Evolutionary conservation across 2,113 vertebrate species (phyloP).

Genomic region (Lophochroa leadbeateri): DNA sequence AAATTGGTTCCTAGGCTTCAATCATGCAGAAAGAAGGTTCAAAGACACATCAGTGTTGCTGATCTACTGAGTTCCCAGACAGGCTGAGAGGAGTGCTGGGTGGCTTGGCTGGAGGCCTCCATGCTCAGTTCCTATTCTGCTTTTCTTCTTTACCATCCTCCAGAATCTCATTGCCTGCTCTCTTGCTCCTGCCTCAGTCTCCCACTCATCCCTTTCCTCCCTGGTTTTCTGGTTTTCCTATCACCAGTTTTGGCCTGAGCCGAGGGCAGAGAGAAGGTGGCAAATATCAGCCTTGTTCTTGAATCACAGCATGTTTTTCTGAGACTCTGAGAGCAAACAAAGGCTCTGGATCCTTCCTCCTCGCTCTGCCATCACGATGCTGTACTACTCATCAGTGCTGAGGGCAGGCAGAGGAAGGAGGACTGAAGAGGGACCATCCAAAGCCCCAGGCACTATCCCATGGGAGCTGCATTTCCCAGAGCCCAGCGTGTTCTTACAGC

Average conservation of each 20-base stretch:
- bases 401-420: background rate
- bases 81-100: background rate
- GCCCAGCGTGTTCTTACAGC: background rate
- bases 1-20: no score
- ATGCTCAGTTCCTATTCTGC: background rate
- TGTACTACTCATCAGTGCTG: background rate
- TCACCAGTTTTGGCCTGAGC: background rate
- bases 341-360: background rate
- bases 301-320: background rate
- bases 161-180: background rate
- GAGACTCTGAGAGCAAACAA: background rate
- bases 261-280: background rate
- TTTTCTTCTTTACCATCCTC: background rate
- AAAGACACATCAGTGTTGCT: no score
- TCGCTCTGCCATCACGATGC: accelerated
- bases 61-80: no score
- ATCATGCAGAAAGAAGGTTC: no score
- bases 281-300: background rate
- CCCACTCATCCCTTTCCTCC: background rate
- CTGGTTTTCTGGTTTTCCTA: background rate
- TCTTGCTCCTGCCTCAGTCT: background rate
- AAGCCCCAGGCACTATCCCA: background rate
- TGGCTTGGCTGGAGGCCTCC: background rate
- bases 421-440: background rate
- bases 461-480: background rate